Percentiles rank a stretch among this genome's conserved stretches.
Evolutionary conservation across 1,140 invertebrate genomes (phyloP).

Genomic region (Papilio aristodemus): DNA sequence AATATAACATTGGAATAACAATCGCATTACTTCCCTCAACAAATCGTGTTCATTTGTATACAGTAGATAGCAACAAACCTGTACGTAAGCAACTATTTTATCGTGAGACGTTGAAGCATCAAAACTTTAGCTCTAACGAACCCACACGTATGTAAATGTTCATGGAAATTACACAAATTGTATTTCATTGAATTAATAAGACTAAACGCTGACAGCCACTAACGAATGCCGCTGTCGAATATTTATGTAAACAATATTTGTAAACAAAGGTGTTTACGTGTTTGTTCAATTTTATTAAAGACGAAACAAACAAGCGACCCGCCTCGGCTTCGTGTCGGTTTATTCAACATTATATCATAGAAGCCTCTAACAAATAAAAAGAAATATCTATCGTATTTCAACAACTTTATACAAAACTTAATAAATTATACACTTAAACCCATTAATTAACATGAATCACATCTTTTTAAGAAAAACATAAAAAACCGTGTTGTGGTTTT

Average conservation of each 20-base stretch:
- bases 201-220: constrained; percentile 29
- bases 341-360: no score
- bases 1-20: neutral
- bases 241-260: constrained; percentile 21
- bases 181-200: constrained; percentile 40
- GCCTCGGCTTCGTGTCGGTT: no score
- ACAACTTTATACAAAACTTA: no score
- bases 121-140: constrained; percentile 35
- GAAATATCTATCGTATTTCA: neutral
- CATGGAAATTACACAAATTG: constrained; percentile 39
- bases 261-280: constrained; percentile 10
- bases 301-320: neutral
- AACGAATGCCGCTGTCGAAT: constrained; percentile 30
- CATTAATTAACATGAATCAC: no score
- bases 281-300: neutral
- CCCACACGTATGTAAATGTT: constrained; percentile 36
- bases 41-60: constrained; percentile 12
- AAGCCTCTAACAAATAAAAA: no score
- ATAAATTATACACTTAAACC: no score
- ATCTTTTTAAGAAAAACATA: no score
- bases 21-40: neutral
- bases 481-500: no score
- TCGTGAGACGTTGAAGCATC: constrained; percentile 21
- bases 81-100: constrained; percentile 8
- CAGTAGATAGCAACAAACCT: constrained; percentile 19